These are phyloP conservation scores for Apis dorsata DNA, from an alignment of 1,140 invertebrate species.

Conservation along the genomic window DNA sequence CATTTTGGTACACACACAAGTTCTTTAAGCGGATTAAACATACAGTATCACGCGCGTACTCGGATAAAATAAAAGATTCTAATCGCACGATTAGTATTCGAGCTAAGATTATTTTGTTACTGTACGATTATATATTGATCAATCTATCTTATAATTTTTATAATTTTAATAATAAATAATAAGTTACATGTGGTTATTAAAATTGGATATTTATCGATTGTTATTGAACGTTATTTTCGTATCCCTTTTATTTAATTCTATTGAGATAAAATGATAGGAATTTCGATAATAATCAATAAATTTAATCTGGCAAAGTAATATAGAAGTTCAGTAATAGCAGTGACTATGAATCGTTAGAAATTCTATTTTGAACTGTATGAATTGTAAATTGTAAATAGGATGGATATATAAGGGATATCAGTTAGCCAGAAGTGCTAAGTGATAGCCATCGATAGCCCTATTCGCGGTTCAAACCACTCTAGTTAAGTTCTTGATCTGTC, in stretches of 20 bases:
- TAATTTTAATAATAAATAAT: too few species aligned
- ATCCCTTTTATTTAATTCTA: too few species aligned
- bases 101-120: neutral
- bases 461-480: neutral
- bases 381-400: too few species aligned
- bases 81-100: neutral
- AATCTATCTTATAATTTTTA: neutral
- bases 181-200: too few species aligned
- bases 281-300: too few species aligned
- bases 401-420: neutral
- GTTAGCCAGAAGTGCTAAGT: neutral
- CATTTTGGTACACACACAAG: neutral
- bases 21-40: constrained; percentile 2
- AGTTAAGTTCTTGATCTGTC: neutral
- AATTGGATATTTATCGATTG: neutral
- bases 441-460: neutral
- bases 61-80: neutral
- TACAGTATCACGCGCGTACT: neutral
- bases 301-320: too few species aligned
- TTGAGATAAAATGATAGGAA: too few species aligned
- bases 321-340: too few species aligned
- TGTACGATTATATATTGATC: neutral
- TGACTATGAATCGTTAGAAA: neutral
- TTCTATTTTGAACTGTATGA: neutral
- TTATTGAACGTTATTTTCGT: too few species aligned